Base-by-base conservation (phyloP, 2,888 invertebrate genomes). In the Lampropteryx suffumata region DNA sequence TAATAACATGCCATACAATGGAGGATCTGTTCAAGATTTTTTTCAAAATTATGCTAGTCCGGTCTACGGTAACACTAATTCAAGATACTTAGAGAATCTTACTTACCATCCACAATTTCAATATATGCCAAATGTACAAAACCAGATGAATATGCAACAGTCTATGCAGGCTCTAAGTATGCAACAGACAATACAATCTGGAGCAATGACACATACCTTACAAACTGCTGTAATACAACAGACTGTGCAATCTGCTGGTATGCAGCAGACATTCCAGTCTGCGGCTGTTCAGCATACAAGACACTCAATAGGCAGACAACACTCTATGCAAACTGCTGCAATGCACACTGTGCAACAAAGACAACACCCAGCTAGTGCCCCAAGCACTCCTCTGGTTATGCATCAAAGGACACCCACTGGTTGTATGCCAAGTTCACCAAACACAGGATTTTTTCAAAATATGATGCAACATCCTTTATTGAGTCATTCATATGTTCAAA, bases 381-480 rank as follows among this genome's bases (percentile, higher is more conserved):
- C 80, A 27, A 75, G 66, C 33, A 75, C 76, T 26, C 75, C 79
- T 30, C 21, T 68, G 26, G 28, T 58, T 13, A 59, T 62, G 14
- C 37, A 48, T 39, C 65, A 62, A 28, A 57, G 50, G 40, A 50
- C 61, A 42, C 54, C 47, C 13, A 64, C 65, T 14, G 41, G 62
- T 12, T 72, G 69, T 60, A 62, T 66, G 37, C 72, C 73, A 39
- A 66, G 59, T 45, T 62, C 62, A n/a, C 62, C 62, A 17, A 62
- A 59, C 30, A 43, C 61, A 41, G 58, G 62, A 17, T 59, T 57
- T 36, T 59, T 61, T 35, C 84, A 87, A 69, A 89, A 89, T 76
- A 75, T 78, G 46, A 68, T 86, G 72, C 85, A 89, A 68, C 89
- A 90, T 68, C 89, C 89, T 14, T 65, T 89, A 50, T 64, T 89